Percentiles rank a stretch among this genome's conserved stretches.
phyloP scores from a whole-genome alignment of 2,888 invertebrate genomes.

The Desoria tigrina region DNA sequence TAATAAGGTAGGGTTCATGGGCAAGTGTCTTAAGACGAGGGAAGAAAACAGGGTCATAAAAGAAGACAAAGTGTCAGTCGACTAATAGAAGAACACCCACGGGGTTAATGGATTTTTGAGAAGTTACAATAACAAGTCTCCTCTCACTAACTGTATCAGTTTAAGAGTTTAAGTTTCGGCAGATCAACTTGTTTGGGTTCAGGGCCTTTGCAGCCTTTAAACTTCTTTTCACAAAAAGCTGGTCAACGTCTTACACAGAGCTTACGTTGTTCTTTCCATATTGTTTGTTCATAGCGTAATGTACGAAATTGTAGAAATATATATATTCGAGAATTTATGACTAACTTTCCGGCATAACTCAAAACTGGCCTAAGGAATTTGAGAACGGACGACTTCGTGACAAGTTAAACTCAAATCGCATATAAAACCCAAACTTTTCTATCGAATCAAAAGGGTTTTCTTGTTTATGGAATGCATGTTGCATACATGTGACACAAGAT shows the following conservation, averaged over 20 bases:
- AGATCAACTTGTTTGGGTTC: too few relatives aligned
- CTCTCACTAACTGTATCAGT: neutral
- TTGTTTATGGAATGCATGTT: constrained; percentile 4
- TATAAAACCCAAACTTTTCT: constrained; percentile 1
- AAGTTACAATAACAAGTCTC: constrained; percentile 11
- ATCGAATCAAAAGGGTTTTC: constrained; percentile 3
- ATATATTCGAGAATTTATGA: too few relatives aligned
- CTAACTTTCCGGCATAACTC: too few relatives aligned
- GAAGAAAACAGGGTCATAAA: constrained; percentile 9
- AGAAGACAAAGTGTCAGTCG: constrained; percentile 3
- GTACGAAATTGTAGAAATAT: too few relatives aligned
- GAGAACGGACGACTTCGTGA: constrained; percentile 8
- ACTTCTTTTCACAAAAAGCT: too few relatives aligned
- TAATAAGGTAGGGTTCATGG: constrained; percentile 5
- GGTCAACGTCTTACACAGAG: too few relatives aligned
- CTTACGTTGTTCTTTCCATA: too few relatives aligned
- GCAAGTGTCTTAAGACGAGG: neutral
- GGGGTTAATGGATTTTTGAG: constrained; percentile 5
- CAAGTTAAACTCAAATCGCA: constrained; percentile 2
- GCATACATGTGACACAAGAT: too few relatives aligned
- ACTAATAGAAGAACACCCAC: constrained; percentile 9
- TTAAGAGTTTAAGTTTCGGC: neutral
- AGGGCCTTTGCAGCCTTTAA: too few relatives aligned
- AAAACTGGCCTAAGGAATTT: constrained; percentile 2
- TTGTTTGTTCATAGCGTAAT: too few relatives aligned